Conservation (phyloP, 2,888 invertebrate species). For the Cosmorhoe ocellata region DNA sequence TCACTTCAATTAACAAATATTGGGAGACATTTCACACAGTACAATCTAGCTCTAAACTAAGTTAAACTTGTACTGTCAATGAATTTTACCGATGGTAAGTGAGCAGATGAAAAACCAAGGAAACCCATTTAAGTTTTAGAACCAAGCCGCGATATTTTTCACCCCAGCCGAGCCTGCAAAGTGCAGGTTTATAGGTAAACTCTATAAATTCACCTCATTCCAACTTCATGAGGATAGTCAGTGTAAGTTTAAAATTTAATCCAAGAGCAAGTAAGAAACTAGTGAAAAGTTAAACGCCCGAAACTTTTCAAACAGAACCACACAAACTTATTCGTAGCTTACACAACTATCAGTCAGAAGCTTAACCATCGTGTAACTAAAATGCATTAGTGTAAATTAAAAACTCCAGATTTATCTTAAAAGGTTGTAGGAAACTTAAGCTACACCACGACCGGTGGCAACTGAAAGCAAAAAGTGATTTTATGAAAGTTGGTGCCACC, state of each 20-base stretch:
- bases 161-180: constrained; percentile 31
- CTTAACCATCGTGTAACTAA: constrained; percentile 2
- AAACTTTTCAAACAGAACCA: constrained; percentile 51
- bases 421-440: too few relatives aligned
- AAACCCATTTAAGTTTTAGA: neutral
- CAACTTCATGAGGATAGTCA: constrained; percentile 69
- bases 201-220: constrained; percentile 67
- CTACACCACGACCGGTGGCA: too few relatives aligned
- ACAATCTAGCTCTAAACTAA: too few relatives aligned
- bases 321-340: constrained; percentile 37
- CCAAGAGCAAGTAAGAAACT: constrained; percentile 64
- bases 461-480: too few relatives aligned
- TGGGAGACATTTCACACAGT: too few relatives aligned
- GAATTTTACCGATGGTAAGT: too few relatives aligned
- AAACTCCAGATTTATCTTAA: neutral
- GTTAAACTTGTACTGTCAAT: too few relatives aligned
- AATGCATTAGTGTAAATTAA: neutral
- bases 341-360: constrained; percentile 3
- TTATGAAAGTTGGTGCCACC: too few relatives aligned
- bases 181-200: constrained; percentile 44
- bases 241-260: constrained; percentile 75
- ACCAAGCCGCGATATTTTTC: constrained; percentile 8
- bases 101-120: too few relatives aligned
- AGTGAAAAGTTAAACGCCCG: constrained; percentile 66
- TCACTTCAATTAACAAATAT: too few relatives aligned